Conservation (phyloP, 2,797 vertebrate species). For the Enoplosus armatus region DNA sequence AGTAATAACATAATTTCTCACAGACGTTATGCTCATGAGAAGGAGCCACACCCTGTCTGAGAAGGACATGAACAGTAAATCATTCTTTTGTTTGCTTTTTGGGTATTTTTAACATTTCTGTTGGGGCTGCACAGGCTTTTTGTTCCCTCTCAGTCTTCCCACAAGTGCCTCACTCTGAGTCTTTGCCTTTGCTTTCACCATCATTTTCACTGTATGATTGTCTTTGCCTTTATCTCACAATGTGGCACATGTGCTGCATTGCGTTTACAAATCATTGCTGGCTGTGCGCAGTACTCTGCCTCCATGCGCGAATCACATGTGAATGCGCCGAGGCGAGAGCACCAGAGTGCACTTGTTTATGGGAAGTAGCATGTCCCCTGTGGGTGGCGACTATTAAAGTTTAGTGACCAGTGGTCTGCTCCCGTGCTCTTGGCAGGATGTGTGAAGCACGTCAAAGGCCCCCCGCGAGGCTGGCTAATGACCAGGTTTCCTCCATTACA, state of each 20-base stretch:
- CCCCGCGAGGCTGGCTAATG: slow-evolving; percentile 62
- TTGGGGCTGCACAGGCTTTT: not conserved
- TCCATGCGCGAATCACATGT: slow-evolving; percentile 7
- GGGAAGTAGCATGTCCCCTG: slow-evolving; percentile 46
- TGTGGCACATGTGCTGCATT: slow-evolving; percentile 4
- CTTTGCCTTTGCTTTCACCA: not conserved
- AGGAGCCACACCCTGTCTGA: slow-evolving; percentile 11
- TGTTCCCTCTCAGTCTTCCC: not conserved
- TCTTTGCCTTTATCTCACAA: slow-evolving; percentile 1
- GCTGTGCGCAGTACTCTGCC: not conserved
- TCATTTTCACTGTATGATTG: slow-evolving; percentile 17
- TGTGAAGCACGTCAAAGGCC: slow-evolving; percentile 66
- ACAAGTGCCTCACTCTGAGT: not conserved
- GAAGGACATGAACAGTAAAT: slow-evolving; percentile 37
- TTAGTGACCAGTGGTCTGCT: slow-evolving; percentile 65
- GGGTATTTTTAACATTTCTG: slow-evolving; percentile 30
- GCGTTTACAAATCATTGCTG: not conserved
- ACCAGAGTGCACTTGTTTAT: slow-evolving; percentile 52
- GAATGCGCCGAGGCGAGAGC: not conserved
- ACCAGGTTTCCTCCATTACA: slow-evolving; percentile 54
- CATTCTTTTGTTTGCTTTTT: slow-evolving; percentile 42
- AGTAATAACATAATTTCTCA: slow-evolving; percentile 20
- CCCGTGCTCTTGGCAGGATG: slow-evolving; percentile 50
- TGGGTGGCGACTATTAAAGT: slow-evolving; percentile 67
- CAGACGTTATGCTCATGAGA: slow-evolving; percentile 43